Conservation (phyloP, 1,140 invertebrate genomes). For the Harpegnathos saltator region DNA sequence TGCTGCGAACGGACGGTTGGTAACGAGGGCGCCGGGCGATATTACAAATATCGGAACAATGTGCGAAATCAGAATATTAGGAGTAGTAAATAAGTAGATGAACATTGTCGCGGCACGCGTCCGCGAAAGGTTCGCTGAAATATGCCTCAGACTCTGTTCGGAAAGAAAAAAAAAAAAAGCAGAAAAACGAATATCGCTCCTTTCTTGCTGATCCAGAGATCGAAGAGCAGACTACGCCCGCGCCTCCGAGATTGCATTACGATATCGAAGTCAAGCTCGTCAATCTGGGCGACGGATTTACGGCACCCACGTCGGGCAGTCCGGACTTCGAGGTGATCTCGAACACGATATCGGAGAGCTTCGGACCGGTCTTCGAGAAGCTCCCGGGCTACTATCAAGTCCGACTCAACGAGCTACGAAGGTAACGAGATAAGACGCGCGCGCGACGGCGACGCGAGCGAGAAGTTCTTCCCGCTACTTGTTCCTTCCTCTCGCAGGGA, state of each 20-base stretch:
- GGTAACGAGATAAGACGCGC: slow-evolving; percentile 86
- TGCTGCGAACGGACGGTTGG: too few species aligned
- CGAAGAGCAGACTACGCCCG: slow-evolving; percentile 87
- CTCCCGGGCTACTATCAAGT: slow-evolving; percentile 91
- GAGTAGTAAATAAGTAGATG: too few species aligned
- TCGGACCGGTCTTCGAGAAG: slow-evolving; percentile 88
- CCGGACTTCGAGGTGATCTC: slow-evolving; percentile 91
- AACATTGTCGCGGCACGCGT: too few species aligned
- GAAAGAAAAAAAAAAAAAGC: too few species aligned
- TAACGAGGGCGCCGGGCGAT: too few species aligned
- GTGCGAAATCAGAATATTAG: too few species aligned
- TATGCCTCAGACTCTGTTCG: too few species aligned
- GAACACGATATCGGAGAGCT: slow-evolving; percentile 88
- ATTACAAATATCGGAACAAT: too few species aligned
- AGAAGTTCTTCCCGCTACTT: not conserved
- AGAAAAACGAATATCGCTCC: too few species aligned
- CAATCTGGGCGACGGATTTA: slow-evolving; percentile 91
- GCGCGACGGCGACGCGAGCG: not conserved
- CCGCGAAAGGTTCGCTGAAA: too few species aligned
- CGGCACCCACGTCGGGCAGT: slow-evolving; percentile 89
- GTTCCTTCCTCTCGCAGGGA: slow-evolving; percentile 58
- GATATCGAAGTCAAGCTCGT: slow-evolving; percentile 91
- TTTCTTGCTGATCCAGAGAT: slow-evolving; percentile 69
- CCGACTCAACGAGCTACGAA: slow-evolving; percentile 89
- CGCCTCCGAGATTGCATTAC: slow-evolving; percentile 89